Conservation (phyloP, 2,797 vertebrate species). For the Chaetodon trifasciatus region DNA sequence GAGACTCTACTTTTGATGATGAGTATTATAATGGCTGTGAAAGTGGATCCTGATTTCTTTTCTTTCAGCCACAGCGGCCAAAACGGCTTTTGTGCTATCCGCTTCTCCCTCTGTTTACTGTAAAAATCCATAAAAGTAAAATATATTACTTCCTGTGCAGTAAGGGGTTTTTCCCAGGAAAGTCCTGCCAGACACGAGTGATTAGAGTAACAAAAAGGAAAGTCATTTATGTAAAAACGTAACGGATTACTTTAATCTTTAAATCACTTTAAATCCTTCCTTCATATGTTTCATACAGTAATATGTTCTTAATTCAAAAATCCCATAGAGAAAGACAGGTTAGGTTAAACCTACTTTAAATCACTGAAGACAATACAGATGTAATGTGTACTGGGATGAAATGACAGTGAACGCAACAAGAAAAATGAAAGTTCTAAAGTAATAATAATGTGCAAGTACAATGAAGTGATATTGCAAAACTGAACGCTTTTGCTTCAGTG, state of each 20-base stretch:
- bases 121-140: background rate
- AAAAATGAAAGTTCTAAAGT: slow-evolving; percentile 38
- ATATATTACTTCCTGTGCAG: background rate
- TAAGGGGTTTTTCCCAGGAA: background rate
- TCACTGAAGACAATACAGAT: slow-evolving; percentile 21
- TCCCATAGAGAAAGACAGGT: slow-evolving; percentile 1
- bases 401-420: slow-evolving; percentile 16
- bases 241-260: slow-evolving; percentile 33
- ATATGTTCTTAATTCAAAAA: slow-evolving; percentile 30
- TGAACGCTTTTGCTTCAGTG: slow-evolving; percentile 58
- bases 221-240: slow-evolving; percentile 2
- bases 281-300: background rate
- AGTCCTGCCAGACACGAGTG: background rate
- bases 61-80: background rate
- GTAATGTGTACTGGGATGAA: slow-evolving; percentile 12
- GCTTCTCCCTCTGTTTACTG: background rate
- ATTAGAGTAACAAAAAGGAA: slow-evolving; percentile 17
- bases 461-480: slow-evolving; percentile 58
- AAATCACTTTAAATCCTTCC: slow-evolving; percentile 43
- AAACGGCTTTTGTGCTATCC: slow-evolving; percentile 1
- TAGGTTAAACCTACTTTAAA: slow-evolving; percentile 36
- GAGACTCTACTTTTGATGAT: slow-evolving; percentile 27
- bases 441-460: slow-evolving; percentile 39
- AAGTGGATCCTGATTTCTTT: slow-evolving; percentile 7
- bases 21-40: slow-evolving; percentile 7